Base-by-base conservation (phyloP, 2,113 vertebrate species). In the Phylloscopus whistleri region DNA sequence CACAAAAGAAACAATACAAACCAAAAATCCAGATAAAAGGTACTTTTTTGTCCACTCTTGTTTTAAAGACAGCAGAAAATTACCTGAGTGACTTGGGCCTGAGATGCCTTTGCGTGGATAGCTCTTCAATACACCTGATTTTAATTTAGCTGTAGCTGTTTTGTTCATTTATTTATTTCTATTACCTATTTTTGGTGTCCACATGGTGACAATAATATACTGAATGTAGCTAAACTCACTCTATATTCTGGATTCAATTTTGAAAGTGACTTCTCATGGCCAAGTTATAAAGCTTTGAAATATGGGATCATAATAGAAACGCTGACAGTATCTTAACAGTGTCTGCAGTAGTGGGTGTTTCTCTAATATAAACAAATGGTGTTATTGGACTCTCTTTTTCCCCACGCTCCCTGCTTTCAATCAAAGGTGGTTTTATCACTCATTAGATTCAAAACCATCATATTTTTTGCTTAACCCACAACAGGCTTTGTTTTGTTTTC, bases 321-420 rank as follows among this genome's bases (percentile, higher is more conserved):
- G 13, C 90, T 98, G 95, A 95, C 90, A 96, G 79, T 94, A 80
- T 83, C 91, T 96, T 97, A 93, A 88, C 95, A 94, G 63, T 84
- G 89, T 84, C 97, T 96, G 89, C 89, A 94, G 93, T 82, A 95
- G 95, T 76, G 31, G 84, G 67, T 91, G 74, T 95, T 97, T 92
- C 86, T 95, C n/a, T 96, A 96, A 96, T 87, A 68, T 93, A 97
- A 97, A 97, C 94, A 98, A 97, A 97, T 89, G 88, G 58, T 90
- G 97, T 95, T 96, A 94, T 84, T 95, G 26, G 66, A 77, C 87
- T 94, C 56, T 86, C 76, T 89, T 78, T 79, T 51, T 48, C 6
- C 10, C n/a, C 48, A 23, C 2, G 16, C 26, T 53, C 35, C 28
- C 11, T 2, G 11, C 39, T 82, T 74, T 69, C 44, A 91, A 91